Evolutionary conservation across 2,113 vertebrate species (phyloP).

Genomic region (Phaethornis superciliosus): DNA sequence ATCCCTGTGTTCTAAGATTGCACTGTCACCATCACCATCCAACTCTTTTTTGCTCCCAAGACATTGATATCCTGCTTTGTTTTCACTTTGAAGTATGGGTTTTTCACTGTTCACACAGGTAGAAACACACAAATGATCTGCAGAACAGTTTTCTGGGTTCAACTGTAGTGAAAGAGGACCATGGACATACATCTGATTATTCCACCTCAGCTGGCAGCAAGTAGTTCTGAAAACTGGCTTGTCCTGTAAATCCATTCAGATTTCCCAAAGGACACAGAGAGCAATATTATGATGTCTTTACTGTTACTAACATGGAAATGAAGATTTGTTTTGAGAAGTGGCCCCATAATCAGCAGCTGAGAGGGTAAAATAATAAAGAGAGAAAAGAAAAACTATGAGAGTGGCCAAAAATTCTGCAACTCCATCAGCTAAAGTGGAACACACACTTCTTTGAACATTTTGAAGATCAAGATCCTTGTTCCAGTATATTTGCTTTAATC

Average conservation of each 20-base stretch:
- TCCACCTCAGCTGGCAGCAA: neutral
- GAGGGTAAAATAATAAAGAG: neutral
- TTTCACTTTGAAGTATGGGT: neutral
- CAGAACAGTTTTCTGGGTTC: neutral
- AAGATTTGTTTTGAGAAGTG: neutral
- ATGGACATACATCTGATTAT: neutral
- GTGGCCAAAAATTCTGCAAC: neutral
- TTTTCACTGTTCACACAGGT: neutral
- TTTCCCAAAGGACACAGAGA: neutral
- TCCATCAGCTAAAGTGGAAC: neutral
- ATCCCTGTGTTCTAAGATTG: neutral
- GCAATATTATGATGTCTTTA: neutral
- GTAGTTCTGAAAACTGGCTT: neutral
- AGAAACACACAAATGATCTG: neutral
- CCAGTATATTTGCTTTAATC: constrained; percentile 7
- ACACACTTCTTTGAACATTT: neutral
- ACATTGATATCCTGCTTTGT: neutral
- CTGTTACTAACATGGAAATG: neutral
- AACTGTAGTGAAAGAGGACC: neutral
- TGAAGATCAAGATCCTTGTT: neutral
- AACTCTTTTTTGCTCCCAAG: neutral
- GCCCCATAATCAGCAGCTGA: neutral
- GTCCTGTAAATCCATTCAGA: neutral
- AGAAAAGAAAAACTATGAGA: neutral
- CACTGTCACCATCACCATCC: neutral